phyloP scores from a whole-genome alignment of 2,113 vertebrate species.

The Callipepla californica region DNA sequence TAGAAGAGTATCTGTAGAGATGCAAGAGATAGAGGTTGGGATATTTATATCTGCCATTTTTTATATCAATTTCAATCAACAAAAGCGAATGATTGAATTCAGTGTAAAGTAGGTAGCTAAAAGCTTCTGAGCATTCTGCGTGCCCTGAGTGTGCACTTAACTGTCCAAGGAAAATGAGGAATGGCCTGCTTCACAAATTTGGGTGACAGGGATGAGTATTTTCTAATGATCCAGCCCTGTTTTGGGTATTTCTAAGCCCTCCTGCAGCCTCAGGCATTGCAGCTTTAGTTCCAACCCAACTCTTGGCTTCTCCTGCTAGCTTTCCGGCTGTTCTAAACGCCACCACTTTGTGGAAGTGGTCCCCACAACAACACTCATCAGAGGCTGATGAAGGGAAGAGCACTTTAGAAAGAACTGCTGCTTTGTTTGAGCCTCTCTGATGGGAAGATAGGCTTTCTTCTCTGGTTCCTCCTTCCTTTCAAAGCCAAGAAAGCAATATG shows the following conservation, averaged over 20 bases:
- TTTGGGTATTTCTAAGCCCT: not conserved
- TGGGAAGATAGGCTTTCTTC: not conserved
- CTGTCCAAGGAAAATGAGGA: not conserved
- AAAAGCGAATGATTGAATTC: not conserved
- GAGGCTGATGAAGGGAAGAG: not conserved
- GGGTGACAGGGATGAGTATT: rapidly evolving
- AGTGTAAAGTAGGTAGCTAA: not conserved
- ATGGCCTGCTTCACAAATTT: not conserved
- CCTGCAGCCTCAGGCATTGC: not conserved
- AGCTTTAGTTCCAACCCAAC: not conserved
- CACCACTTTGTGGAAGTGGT: not conserved
- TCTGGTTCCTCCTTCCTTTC: not conserved
- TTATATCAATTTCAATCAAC: not conserved
- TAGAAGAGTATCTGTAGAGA: not conserved
- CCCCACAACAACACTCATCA: not conserved
- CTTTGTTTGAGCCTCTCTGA: not conserved
- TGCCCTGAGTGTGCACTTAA: not conserved
- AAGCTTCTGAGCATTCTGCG: not conserved
- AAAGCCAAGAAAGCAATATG: not conserved
- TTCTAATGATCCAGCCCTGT: not conserved
- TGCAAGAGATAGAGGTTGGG: not conserved
- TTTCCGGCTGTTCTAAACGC: not conserved
- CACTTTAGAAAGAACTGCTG: not conserved
- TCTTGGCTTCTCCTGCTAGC: not conserved
- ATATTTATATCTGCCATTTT: not conserved